A percentile compares a stretch with the other conserved stretches of the same genome.
These are phyloP conservation scores for Tragelaphus imberbis DNA, from an alignment of 2,113 vertebrate genomes.

Conservation along the genomic window DNA sequence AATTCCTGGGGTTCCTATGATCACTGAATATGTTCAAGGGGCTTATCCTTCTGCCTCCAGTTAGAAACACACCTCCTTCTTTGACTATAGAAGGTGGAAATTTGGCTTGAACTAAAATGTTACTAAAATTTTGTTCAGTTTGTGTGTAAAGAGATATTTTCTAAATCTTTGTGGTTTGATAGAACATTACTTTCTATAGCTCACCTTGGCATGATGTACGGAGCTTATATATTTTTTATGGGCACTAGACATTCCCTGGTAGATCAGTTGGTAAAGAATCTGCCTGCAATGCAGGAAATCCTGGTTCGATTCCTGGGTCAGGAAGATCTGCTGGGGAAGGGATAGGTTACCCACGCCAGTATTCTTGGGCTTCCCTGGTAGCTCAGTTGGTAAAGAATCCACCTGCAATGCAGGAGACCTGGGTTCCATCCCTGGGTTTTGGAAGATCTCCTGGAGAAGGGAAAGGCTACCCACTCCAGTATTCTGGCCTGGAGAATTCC, in stretches of 20 bases:
- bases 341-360: background rate
- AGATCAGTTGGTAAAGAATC: background rate
- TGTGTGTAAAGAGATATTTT: background rate
- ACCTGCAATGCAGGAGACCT: background rate
- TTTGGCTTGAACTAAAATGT: background rate
- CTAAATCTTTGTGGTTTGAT: background rate
- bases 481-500: background rate
- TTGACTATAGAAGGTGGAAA: background rate
- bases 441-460: background rate
- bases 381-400: background rate
- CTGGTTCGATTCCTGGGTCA: background rate
- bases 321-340: background rate
- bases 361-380: background rate
- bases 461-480: background rate
- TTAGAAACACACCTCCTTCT: background rate
- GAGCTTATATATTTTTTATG: background rate
- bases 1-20: background rate
- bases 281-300: background rate
- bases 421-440: background rate
- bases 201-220: background rate
- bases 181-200: background rate
- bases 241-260: background rate
- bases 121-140: background rate
- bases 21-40: background rate
- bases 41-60: background rate